Evolutionary conservation across 1,140 invertebrate species (phyloP).

Genomic region (Hypothenemus hampei): DNA sequence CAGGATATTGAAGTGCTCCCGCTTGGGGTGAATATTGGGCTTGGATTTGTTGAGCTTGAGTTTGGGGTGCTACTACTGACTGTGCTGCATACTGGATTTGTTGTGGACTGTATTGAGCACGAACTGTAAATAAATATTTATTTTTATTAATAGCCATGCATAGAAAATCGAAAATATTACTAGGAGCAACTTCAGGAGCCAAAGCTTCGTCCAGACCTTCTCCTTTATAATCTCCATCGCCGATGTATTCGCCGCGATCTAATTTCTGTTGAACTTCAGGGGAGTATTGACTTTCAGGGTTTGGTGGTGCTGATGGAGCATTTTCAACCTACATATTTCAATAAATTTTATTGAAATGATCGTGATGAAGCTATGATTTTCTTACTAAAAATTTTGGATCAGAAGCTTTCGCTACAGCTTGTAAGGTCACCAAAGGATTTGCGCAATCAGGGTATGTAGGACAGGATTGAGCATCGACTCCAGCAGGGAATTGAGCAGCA

Average conservation of each 20-base stretch:
- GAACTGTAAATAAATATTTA: too few species aligned
- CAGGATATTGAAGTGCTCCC: constrained; percentile 5
- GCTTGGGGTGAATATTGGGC: constrained; percentile 1
- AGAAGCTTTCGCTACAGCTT: constrained; percentile 17
- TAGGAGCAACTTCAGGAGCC: constrained; percentile 13
- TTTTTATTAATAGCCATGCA: too few species aligned
- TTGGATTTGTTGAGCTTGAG: too few species aligned
- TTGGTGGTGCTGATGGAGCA: constrained; percentile 19
- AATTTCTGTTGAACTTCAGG: constrained; percentile 32
- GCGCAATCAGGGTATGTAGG: constrained; percentile 43
- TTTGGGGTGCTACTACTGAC: not conserved
- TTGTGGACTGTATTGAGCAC: constrained; percentile 1
- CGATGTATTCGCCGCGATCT: constrained; percentile 37
- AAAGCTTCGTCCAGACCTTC: constrained; percentile 46
- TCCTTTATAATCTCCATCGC: constrained; percentile 44
- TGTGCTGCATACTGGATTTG: not conserved
- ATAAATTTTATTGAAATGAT: not conserved
- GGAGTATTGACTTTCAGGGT: constrained; percentile 44
- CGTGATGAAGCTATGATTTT: not conserved
- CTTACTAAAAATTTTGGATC: constrained; percentile 10
- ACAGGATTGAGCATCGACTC: constrained; percentile 41
- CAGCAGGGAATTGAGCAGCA: constrained; percentile 40
- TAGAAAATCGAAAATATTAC: too few species aligned
- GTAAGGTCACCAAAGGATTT: constrained; percentile 38
- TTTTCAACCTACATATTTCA: constrained; percentile 2